Conservation (phyloP, 1,140 invertebrate genomes). For the Calycopis cecrops region DNA sequence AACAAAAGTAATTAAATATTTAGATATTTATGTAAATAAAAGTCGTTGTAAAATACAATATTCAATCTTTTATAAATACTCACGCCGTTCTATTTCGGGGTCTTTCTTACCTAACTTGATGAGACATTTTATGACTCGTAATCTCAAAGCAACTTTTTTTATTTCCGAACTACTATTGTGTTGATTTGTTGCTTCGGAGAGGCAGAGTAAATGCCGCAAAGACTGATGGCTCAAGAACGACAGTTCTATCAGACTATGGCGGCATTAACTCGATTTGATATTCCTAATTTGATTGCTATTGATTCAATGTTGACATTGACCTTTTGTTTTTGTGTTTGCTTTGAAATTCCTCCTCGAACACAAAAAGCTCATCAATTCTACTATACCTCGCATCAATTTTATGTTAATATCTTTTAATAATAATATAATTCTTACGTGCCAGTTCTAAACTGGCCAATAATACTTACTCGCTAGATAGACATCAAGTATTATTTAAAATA, state of each 20-base stretch:
- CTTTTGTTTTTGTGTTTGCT: conserved; percentile 25
- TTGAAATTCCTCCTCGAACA: conserved; percentile 57
- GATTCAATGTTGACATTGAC: conserved; percentile 13
- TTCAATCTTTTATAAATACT: too few relatives aligned
- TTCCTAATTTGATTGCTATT: conserved; percentile 5
- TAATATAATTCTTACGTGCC: conserved; percentile 21
- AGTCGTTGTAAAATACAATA: neutral
- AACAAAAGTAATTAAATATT: neutral
- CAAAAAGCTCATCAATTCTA: conserved; percentile 43
- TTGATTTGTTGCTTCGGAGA: neutral
- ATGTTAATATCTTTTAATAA: conserved; percentile 20
- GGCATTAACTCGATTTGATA: conserved; percentile 43
- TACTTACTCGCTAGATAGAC: conserved; percentile 24
- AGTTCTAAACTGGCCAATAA: conserved; percentile 9
- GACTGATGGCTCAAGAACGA: conserved; percentile 71
- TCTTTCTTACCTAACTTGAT: neutral
- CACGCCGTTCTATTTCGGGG: too few relatives aligned
- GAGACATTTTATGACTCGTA: neutral
- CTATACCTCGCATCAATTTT: conserved; percentile 46
- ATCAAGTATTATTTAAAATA: conserved; percentile 22
- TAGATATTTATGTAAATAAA: neutral
- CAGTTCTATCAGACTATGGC: conserved; percentile 61
- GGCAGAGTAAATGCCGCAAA: conserved; percentile 53
- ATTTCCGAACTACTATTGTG: neutral
- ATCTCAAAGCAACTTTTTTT: conserved; percentile 40